Base-by-base conservation (phyloP, 2,888 invertebrate genomes). In the Lymantria monacha region DNA sequence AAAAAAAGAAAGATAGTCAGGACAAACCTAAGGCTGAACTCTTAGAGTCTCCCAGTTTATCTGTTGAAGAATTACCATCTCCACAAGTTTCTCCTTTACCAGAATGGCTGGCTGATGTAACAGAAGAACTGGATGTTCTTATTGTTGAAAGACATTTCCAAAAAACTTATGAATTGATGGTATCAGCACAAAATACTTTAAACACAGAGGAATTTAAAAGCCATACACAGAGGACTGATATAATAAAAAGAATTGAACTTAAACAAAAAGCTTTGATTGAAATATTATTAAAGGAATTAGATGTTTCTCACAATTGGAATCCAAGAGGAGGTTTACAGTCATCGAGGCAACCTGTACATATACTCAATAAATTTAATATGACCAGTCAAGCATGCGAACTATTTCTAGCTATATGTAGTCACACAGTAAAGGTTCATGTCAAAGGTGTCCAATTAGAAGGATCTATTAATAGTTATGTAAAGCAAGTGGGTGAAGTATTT, bases 111-210 rank as follows among this genome's bases (percentile, higher is more conserved):
- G 85, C 95, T 51, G 98, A 98, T 82, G 95, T 97, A 3, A 95
- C 97, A 0, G 99, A 99, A 81, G 98, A 99, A 83, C 90, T 99
- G 49, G 98, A 99, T 90, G 98, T 98, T 11, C 94, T 96, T 69
- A 96, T 99, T 62, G 99, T 98, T 0, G 98, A 99, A 84, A 93
- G 99, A 68, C 97, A 98, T 83, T 99, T 99, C 76, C 97, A 98
- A 81, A 97, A 97, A 74, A 98, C 98, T 0, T 95, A 97, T 61
- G 93, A 94, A 59, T 89, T 98, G 11, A 93, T 98, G 63, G 95
- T 96, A 30, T 76, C 79, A 48, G 90, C 92, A 14, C 90, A 91
- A 58, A 85, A 81, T 49, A 76, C 81, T 36, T 74, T 92, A 51
- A 83, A 79, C 48, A 77, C 79, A 10, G 86, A 85, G 44, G 90